Evolutionary conservation across 2,888 invertebrate genomes (phyloP).

Genomic region (Hyposoter dolosus): DNA sequence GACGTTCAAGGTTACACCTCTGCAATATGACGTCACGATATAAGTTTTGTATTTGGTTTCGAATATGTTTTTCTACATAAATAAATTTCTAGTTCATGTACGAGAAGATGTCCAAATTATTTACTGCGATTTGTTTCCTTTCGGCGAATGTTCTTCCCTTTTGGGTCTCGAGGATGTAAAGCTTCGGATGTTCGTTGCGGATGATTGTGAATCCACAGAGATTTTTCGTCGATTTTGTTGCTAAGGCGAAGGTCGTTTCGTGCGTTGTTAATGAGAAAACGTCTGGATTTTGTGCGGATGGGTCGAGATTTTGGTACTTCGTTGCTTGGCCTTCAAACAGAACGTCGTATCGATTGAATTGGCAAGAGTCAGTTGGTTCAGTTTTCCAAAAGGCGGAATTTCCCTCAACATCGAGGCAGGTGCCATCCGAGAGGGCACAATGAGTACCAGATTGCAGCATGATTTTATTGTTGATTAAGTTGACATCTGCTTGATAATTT

Average conservation of each 20-base stretch:
- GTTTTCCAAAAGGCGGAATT: no score
- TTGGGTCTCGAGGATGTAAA: conserved; percentile 26
- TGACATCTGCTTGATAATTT: no score
- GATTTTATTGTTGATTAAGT: no score
- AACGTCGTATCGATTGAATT: no score
- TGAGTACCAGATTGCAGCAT: no score
- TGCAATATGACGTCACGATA: neutral
- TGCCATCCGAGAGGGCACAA: no score
- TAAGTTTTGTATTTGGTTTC: no score
- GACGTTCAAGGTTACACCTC: conserved; percentile 69
- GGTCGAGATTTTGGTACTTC: neutral
- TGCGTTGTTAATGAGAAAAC: conserved; percentile 23
- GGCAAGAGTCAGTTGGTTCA: no score
- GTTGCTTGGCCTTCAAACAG: neutral
- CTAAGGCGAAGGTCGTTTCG: conserved; percentile 43
- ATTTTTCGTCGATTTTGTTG: neutral
- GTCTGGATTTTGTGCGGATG: neutral
- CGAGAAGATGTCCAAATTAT: no score
- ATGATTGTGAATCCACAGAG: conserved; percentile 39
- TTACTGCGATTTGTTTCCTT: neutral
- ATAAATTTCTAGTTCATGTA: conserved; percentile 40
- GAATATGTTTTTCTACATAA: no score
- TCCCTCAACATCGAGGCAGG: no score
- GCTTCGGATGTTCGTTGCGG: conserved; percentile 33
- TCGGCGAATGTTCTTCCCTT: neutral